Percentiles rank a stretch among this genome's conserved stretches.
These are phyloP conservation scores for Otolemur crassicaudatus DNA, from an alignment of 2,797 vertebrate genomes.

Conservation along the genomic window DNA sequence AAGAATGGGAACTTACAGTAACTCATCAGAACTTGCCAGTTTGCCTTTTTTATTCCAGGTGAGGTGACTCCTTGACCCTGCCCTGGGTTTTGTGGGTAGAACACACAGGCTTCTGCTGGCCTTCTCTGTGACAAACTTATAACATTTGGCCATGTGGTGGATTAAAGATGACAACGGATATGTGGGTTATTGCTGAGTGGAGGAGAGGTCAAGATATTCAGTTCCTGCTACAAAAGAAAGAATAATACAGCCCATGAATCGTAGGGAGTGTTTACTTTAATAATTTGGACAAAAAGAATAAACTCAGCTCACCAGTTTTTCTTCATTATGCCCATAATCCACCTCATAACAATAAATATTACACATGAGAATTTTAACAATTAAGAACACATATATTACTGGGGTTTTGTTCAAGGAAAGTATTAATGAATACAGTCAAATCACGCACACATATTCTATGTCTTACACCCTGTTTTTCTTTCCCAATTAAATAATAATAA, in stretches of 20 bases:
- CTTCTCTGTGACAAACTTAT: not conserved
- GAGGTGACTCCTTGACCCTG: accelerated
- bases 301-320: not conserved
- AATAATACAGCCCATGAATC: not conserved
- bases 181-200: not conserved
- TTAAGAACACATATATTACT: not conserved
- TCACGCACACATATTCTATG: not conserved
- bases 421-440: conserved; percentile 33
- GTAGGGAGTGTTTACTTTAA: not conserved
- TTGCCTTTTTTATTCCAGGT: not conserved
- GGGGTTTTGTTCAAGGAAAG: conserved; percentile 22
- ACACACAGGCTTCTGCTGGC: not conserved
- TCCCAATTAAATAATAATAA: not conserved
- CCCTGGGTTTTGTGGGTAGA: not conserved
- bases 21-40: not conserved
- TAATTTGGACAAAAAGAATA: conserved; percentile 9
- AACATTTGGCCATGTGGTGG: not conserved
- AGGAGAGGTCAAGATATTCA: not conserved
- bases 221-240: not conserved
- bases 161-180: not conserved
- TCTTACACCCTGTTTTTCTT: not conserved
- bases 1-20: not conserved
- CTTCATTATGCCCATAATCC: not conserved
- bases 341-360: not conserved
- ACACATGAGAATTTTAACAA: not conserved